Base-by-base conservation (phyloP, 1,140 invertebrate genomes). In the Drosophila setifemur region DNA sequence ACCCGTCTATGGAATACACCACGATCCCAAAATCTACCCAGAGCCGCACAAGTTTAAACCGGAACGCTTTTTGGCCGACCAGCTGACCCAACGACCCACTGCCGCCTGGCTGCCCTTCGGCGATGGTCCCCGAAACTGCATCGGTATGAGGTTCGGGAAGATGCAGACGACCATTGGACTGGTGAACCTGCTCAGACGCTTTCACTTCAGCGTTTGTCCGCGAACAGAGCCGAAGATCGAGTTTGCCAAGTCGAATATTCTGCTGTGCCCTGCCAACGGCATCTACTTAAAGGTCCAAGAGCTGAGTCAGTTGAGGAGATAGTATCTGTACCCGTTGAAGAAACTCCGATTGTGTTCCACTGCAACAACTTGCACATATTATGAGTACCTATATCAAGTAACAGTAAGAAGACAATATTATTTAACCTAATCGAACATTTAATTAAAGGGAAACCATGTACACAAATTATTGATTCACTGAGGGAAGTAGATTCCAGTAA, bases 21-120 rank as follows among this genome's bases (percentile, higher is more conserved):
- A 91, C 21, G 92, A 94, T 89, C 73, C 91, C 5, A 69, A 76
- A 4, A 81, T 92, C 33, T 95, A 91, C 73, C 91, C 92, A 0
- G 90, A 94, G 37, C 93, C 94, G 2, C 90, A 93, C 6, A 73
- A 88, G 29, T 94, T 93, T 53, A 91, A 93, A 70, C 94, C 94
- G 0, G 93, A 94, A 48, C 85, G 94, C 45, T 94, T 90, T 29
- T 3, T 63, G 11, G 91, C 92, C 5, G 90, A 91, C 31, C 89
- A 92, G 29, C 42, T 86, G 7, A 40, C 73, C 0, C 77, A 91
- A 43, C 89, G 91, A 44, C 88, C 92, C 50, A 91, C 91, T 0
- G 91, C 87, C 44, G 77, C 91, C 1, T 94, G 92, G 85, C 71
- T 94, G 28, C 93, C 93, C 25, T 94, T 94, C 70, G 93, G 92